A percentile compares a stretch with the other conserved stretches of the same genome.
These are phyloP conservation scores for Latrodectus geometricus DNA, from an alignment of 1,140 invertebrate species.

Conservation along the genomic window DNA sequence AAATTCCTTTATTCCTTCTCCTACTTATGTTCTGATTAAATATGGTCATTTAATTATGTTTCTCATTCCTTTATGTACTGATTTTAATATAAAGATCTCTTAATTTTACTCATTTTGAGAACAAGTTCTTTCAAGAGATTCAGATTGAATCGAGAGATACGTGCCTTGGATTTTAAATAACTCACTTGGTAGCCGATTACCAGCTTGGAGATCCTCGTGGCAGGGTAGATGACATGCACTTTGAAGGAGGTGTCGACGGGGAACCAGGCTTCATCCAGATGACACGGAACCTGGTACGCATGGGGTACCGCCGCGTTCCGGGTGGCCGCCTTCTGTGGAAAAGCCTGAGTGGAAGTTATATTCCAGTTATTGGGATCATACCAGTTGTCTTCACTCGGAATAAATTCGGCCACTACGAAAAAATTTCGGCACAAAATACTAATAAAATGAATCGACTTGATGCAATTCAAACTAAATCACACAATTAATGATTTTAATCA, in stretches of 20 bases:
- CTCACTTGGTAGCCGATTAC: slow-evolving; percentile 25
- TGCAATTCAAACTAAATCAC: no score
- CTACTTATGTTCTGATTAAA: no score
- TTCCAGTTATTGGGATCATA: slow-evolving; percentile 53
- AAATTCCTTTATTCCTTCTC: no score
- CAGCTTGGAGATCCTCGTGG: neutral
- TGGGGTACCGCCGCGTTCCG: slow-evolving; percentile 34
- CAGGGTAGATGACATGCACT: neutral
- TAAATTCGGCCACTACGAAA: slow-evolving; percentile 21
- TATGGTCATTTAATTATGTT: no score
- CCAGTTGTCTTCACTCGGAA: slow-evolving; percentile 12
- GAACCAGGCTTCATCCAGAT: slow-evolving; percentile 27
- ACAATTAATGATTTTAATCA: no score
- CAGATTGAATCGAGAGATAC: no score
- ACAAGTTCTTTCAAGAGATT: no score
- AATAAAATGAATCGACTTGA: no score
- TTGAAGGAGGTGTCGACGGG: slow-evolving; percentile 12
- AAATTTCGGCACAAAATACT: no score
- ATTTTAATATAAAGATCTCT: no score
- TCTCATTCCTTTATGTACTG: no score
- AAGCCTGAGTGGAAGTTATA: slow-evolving; percentile 15
- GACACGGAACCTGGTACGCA: slow-evolving; percentile 38
- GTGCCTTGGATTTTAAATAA: neutral
- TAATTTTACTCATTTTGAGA: no score
- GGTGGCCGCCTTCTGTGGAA: neutral